phyloP scores from a whole-genome alignment of 2,113 vertebrate species.

The human (Homo sapiens) region GRCh38 chr4:168492001-168492500 shows the following conservation, averaged over 20 bases:
- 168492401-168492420: background rate
- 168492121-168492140: background rate
- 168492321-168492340: background rate
- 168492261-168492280: background rate
- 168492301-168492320: background rate
- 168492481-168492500: background rate
- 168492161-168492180: background rate
- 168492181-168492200: background rate
- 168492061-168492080: slow-evolving; percentile 35
- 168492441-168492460: background rate
- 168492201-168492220: background rate
- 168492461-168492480: background rate
- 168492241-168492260: background rate
- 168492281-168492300: background rate
- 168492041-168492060: background rate
- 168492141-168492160: background rate
- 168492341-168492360: background rate
- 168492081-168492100: background rate
- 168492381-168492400: background rate
- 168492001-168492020: background rate
- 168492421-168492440: background rate
- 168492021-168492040: background rate
- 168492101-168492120: background rate
- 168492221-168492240: slow-evolving; percentile 12
- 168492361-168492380: background rate